Percentiles rank a stretch among this genome's conserved stretches.
phyloP scores from a whole-genome alignment of 2,888 invertebrate species.

The Orthosia gothica region DNA sequence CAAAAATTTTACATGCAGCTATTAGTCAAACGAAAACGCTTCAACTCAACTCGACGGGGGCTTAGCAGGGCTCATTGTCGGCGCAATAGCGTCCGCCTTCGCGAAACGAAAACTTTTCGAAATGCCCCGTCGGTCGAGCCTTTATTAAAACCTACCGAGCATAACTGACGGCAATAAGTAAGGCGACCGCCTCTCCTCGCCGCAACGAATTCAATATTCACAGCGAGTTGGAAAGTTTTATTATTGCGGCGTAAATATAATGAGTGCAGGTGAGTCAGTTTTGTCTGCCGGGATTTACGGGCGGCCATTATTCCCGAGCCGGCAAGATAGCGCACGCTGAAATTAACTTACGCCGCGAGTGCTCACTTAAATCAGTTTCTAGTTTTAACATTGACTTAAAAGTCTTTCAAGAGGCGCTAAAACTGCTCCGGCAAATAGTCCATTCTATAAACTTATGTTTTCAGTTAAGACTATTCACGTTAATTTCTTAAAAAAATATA shows the following conservation, averaged over 20 bases:
- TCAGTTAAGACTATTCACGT: background rate
- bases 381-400: slow-evolving; percentile 76
- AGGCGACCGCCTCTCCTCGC: slow-evolving; percentile 87
- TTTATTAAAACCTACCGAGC: slow-evolving; percentile 90
- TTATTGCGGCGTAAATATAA: slow-evolving; percentile 91
- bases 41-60: slow-evolving; percentile 77
- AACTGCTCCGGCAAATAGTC: slow-evolving; percentile 13
- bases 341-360: slow-evolving; percentile 81
- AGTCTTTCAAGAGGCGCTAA: slow-evolving; percentile 63
- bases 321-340: slow-evolving; percentile 79
- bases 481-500: background rate
- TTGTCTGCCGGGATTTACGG: slow-evolving; percentile 88
- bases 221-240: slow-evolving; percentile 89
- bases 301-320: slow-evolving; percentile 79
- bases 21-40: slow-evolving; percentile 80
- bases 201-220: slow-evolving; percentile 90
- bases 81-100: slow-evolving; percentile 86
- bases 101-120: slow-evolving; percentile 89
- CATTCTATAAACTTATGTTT: background rate
- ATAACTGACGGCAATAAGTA: slow-evolving; percentile 90
- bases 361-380: slow-evolving; percentile 81
- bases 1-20: slow-evolving; percentile 74
- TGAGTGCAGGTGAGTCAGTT: slow-evolving; percentile 90
- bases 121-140: slow-evolving; percentile 85
- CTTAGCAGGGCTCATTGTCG: slow-evolving; percentile 85